These are phyloP conservation scores for Tringa solitaria DNA, from an alignment of 2,113 vertebrate genomes.

Conservation along the genomic window DNA sequence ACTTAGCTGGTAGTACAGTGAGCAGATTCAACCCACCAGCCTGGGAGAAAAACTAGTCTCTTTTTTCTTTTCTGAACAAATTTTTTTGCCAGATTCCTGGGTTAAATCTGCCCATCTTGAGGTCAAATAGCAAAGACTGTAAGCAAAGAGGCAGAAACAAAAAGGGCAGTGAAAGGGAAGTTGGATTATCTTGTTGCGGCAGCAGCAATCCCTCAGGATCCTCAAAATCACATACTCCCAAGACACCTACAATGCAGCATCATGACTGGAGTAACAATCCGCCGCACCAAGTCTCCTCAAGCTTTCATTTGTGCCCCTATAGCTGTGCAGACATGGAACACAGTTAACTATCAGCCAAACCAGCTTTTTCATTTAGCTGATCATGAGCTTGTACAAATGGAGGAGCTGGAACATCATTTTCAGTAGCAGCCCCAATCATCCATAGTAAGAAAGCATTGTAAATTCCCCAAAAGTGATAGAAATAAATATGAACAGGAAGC, in stretches of 20 bases:
- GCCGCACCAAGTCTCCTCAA: neutral
- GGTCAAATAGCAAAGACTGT: neutral
- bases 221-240: neutral
- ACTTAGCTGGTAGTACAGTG: neutral
- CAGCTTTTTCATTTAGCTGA: neutral
- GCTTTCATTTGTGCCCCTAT: neutral
- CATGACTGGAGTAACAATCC: neutral
- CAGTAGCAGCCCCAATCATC: neutral
- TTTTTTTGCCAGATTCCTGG: neutral
- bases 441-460: neutral
- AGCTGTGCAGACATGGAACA: neutral
- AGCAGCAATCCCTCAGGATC: neutral
- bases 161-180: neutral
- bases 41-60: neutral
- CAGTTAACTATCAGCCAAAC: neutral
- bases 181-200: neutral
- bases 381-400: neutral
- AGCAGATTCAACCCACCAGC: neutral
- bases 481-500: neutral
- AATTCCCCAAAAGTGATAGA: neutral
- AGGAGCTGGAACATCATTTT: neutral
- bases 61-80: neutral
- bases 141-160: neutral
- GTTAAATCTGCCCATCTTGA: neutral
- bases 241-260: neutral